phyloP scores from a whole-genome alignment of 2,797 vertebrate genomes.

The Phrynocephalus vlangalii region DNA sequence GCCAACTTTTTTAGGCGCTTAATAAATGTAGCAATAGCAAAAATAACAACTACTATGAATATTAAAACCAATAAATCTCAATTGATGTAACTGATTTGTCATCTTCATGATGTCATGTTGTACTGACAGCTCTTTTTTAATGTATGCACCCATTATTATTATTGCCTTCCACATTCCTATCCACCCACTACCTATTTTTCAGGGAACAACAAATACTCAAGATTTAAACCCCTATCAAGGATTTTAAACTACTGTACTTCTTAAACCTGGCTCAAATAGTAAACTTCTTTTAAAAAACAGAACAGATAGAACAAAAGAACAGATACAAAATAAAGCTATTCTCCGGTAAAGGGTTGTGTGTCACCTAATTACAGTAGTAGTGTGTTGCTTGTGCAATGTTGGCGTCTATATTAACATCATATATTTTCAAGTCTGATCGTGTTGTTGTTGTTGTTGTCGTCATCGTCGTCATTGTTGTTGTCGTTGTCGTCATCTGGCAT shows the following conservation, averaged over 20 bases:
- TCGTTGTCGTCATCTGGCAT: not conserved
- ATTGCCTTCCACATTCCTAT: not conserved
- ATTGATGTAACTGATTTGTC: not conserved
- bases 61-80: conserved; percentile 10
- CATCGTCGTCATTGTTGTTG: too few species aligned
- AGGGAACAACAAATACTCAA: not conserved
- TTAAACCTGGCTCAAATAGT: not conserved
- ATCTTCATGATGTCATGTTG: not conserved
- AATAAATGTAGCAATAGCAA: not conserved
- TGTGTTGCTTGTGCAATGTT: not conserved
- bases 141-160: not conserved
- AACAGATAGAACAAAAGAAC: not conserved
- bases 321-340: not conserved
- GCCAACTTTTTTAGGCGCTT: not conserved
- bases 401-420: not conserved
- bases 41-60: not conserved
- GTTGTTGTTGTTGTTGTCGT: not conserved
- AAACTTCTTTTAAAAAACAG: not conserved
- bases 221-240: not conserved
- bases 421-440: not conserved
- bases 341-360: not conserved
- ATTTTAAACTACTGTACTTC: not conserved
- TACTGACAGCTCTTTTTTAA: not conserved
- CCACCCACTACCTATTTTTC: not conserved
- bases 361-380: too few species aligned